Base-by-base conservation (phyloP, 2,113 vertebrate genomes). In the Protobothrops flavoviridis region DNA sequence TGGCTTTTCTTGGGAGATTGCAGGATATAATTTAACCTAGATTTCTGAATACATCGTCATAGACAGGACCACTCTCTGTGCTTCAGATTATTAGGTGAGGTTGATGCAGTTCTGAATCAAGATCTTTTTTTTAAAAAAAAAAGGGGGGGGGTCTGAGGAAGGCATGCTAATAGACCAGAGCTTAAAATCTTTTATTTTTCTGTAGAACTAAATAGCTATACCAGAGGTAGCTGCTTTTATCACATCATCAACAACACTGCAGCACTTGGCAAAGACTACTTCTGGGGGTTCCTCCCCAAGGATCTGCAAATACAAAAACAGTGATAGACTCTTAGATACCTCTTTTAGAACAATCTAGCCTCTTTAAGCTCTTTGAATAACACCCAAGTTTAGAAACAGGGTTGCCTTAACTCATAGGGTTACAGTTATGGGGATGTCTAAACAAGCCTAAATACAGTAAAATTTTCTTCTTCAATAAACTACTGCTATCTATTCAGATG, bases 181-280 rank as follows among this genome's bases (percentile, higher is more conserved):
- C 23, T 57, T 39, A 61, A 33, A 64, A 90, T 48, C 52, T 10
- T 86, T 93, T 90, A 45, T 64, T 93, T 86, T 61, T 85, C 15
- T 2, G 43, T 61, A 53, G 55, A 86, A 52, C 48, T 93, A 61
- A 64, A 50, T 90, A 87, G n/a, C 74, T 93, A 29, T 90, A 57
- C 21, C 12, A 64, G n/a, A 64, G 53, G 55, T 17, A 88, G 74
- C 45, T 90, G 89, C 23, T 48, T 94, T 95, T 94, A 93, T 1
- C 23, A 92, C 11, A 11, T 88, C 91, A 85, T 91, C 91, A 0
- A 3, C 52, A 3, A 10, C 29, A 29, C 52, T 90, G 45, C 21
- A 94, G 43, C 33, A 87, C 0, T 33, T 10, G 0, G 2, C 5
- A 89, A 29, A 64, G 87, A 91, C 33, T 23, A 74, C 7, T 1